Evolutionary conservation across 2,888 invertebrate genomes (phyloP).

Genomic region (Lasiommata megera): DNA sequence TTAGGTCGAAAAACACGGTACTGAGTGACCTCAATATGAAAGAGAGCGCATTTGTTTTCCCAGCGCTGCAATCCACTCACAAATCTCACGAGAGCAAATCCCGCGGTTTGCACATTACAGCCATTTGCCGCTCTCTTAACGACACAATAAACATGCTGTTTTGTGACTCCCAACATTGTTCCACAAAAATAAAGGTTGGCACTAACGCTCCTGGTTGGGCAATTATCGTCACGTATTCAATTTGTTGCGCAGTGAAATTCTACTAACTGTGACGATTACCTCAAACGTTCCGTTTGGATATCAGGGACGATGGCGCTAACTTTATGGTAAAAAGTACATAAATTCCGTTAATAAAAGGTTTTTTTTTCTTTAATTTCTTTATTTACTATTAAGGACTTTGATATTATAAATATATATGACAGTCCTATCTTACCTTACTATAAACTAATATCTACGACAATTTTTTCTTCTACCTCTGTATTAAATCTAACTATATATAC

Average conservation of each 20-base stretch:
- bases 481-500: too few relatives aligned
- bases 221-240: constrained; percentile 9
- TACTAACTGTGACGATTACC: constrained; percentile 10
- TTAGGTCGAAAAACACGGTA: constrained; percentile 1
- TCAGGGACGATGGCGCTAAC: neutral
- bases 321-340: too few relatives aligned
- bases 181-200: constrained; percentile 11
- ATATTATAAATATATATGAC: too few relatives aligned
- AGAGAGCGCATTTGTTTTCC: constrained; percentile 28
- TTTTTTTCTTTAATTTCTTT: too few relatives aligned
- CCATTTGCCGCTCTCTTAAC: constrained; percentile 34
- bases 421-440: too few relatives aligned
- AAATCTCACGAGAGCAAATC: constrained; percentile 36
- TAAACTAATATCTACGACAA: too few relatives aligned
- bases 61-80: constrained; percentile 46
- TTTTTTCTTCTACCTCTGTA: too few relatives aligned
- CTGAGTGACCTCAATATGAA: constrained; percentile 14
- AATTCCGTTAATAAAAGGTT: too few relatives aligned
- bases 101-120: constrained; percentile 52
- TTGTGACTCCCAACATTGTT: constrained; percentile 21
- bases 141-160: constrained; percentile 29
- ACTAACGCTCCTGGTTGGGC: constrained; percentile 4
- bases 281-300: neutral
- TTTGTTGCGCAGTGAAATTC: constrained; percentile 5
- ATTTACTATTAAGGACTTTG: too few relatives aligned